Percentiles rank a stretch among this genome's conserved stretches.
Conservation (phyloP, 2,888 invertebrate species). For the Lutraria lutraria region DNA sequence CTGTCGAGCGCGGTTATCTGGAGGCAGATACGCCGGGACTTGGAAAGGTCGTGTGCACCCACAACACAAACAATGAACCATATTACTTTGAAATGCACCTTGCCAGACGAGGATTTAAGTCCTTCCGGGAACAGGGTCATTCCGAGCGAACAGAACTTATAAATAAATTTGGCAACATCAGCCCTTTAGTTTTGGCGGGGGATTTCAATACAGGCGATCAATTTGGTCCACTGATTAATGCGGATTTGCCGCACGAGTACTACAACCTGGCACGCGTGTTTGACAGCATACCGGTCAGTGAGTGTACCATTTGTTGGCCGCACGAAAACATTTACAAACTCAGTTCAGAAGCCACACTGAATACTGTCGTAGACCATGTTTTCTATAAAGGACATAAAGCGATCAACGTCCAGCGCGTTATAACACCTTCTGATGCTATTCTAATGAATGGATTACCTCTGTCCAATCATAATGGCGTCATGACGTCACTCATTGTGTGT, state of each 20-base stretch:
- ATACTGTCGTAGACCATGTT: slow-evolving; percentile 55
- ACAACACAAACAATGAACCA: slow-evolving; percentile 27
- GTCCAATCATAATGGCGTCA: slow-evolving; percentile 58
- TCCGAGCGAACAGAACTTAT: slow-evolving; percentile 53
- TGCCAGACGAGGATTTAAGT: not conserved
- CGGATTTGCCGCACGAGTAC: slow-evolving; percentile 46
- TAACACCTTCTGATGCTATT: slow-evolving; percentile 35
- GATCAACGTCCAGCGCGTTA: slow-evolving; percentile 31
- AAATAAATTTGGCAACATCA: slow-evolving; percentile 28
- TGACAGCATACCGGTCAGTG: slow-evolving; percentile 36
- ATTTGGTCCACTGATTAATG: slow-evolving; percentile 36
- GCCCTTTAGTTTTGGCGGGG: slow-evolving; percentile 42
- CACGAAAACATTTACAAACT: slow-evolving; percentile 46
- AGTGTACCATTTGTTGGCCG: slow-evolving; percentile 50
- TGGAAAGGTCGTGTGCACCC: slow-evolving; percentile 61
- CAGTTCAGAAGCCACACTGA: not conserved
- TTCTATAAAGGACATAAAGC: slow-evolving; percentile 53
- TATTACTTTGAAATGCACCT: slow-evolving; percentile 47
- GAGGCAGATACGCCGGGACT: slow-evolving; percentile 47
- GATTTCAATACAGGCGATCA: slow-evolving; percentile 59
- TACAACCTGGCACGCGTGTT: slow-evolving; percentile 32
- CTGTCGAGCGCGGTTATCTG: slow-evolving; percentile 54
- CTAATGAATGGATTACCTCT: slow-evolving; percentile 41
- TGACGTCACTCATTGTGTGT: slow-evolving; percentile 32
- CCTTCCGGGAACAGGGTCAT: slow-evolving; percentile 51